Percentiles rank a stretch among this genome's conserved stretches.
phyloP scores from a whole-genome alignment of 2,888 invertebrate species.

The Cantharis rustica region DNA sequence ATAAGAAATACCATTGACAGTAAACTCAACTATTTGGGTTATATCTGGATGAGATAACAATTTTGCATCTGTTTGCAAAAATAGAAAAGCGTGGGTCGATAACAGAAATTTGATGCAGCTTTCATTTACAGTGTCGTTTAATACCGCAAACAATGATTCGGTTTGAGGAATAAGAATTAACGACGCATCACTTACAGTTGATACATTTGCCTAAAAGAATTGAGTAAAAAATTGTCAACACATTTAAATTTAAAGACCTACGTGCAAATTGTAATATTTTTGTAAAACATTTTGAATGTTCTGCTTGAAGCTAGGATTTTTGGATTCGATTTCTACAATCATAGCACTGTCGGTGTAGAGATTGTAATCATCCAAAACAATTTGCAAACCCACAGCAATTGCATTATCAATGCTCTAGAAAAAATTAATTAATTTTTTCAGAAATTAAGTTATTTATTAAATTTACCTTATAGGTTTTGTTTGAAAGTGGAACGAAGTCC shows the following conservation, averaged over 20 bases:
- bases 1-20: conserved; percentile 41
- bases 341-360: conserved; percentile 41
- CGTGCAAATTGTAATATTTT: conserved; percentile 44
- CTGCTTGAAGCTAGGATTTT: conserved; percentile 38
- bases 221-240: background rate
- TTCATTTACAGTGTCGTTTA: conserved; percentile 43
- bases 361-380: conserved; percentile 46
- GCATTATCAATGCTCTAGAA: conserved; percentile 48
- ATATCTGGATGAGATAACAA: conserved; percentile 38
- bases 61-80: conserved; percentile 42
- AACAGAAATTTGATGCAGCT: conserved; percentile 45
- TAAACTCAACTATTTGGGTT: conserved; percentile 43
- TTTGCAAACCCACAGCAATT: conserved; percentile 48
- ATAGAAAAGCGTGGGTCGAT: conserved; percentile 44
- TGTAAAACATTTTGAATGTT: conserved; percentile 44
- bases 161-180: conserved; percentile 45
- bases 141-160: conserved; percentile 47
- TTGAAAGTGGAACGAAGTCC: conserved; percentile 45
- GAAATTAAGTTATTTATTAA: background rate
- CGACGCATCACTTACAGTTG: conserved; percentile 43
- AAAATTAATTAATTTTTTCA: conserved; percentile 9
- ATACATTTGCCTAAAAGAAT: conserved; percentile 43
- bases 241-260: conserved; percentile 35
- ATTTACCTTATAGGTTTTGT: conserved; percentile 18
- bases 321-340: conserved; percentile 48